Base-by-base conservation (phyloP, 2,113 vertebrate species). In the Lepus timidus region DNA sequence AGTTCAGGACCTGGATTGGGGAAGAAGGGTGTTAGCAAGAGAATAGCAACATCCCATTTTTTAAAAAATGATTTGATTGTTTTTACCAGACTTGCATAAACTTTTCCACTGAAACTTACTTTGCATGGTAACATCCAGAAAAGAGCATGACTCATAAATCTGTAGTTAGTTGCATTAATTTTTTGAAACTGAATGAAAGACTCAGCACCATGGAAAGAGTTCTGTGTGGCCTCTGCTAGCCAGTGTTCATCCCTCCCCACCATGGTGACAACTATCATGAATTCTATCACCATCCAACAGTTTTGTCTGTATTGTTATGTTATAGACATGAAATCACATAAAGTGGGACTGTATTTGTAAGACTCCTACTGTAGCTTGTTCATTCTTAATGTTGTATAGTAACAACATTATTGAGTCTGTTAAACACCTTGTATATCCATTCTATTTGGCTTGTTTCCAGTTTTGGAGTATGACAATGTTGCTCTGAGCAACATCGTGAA, bases 41-140 rank as follows among this genome's bases (percentile, higher is more conserved):
- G 64, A 16, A 65, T 86, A 13, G 5, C 9, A 64, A 16, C 20
- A 8, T 87, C 75, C 39, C 9, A 52, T 16, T 44, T 62, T 93
- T 82, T 70, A 55, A 90, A 87, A 87, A 58, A 58, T 17, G 20
- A 49, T 25, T 58, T 68, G 82, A 73, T 78, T 88, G 71, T 76
- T 82, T 76, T 62, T 55, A 29, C 76, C 14, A 61, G 70, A 85
- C 85, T 65, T 80, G 36, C 39, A 3, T 36, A 51, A 51, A 25
- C 0, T 55, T 85, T 80, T 31, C 5, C 23, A 88, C 65, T 25
- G 71, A n/a, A 1, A 85, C 64, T 33, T 68, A 2, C 12, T 68
- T 79, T 44, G 65, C 25, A 29, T 58, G 70, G 16, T 49, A 91
- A 78, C 3, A n/a, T 67, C 68, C 79, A 71, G 17, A 33, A 76